Evolutionary conservation across 2,797 vertebrate genomes (phyloP), one percentile per base, ranked within the genome.

Genomic region (Naso thynnoides): DNA sequence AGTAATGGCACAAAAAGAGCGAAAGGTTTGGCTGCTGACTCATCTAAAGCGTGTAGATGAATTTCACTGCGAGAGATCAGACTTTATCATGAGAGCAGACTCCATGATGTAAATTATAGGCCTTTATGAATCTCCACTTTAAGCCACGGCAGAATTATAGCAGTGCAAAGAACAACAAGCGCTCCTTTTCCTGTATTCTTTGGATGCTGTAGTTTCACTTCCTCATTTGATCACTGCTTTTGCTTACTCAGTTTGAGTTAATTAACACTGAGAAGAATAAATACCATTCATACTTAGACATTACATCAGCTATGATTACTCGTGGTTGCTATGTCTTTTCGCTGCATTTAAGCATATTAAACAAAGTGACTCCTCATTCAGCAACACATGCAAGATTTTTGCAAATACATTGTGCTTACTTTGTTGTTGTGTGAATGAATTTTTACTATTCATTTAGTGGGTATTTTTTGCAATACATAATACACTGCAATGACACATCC

Each of bases 21-120:
- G 49, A 57, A 79, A 71, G 38, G 24, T 72, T 79, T 67, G 66
- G 50, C 50, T 79, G 84, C 84, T 82, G 86, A 90, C 58, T 90
- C 86, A 81, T 78, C 64, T 33, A 6, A 63, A 78, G 66, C 66
- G 63, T 54, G 60, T 72, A 81, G 79, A 87, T 81, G 64, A 19
- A 60, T 86, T 84, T 83, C 39, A 74, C 69, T 52, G 69, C 6
- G 23, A 76, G 33, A 55, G 63, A 77, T 77, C 71, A 39, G 65
- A 60, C 60, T 75, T 73, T 44, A 72, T 81, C 65, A 63, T 68
- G 55, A 81, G 65, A 78, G 70, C 21, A 62, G 64, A 58, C 70
- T 80, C 44, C 8, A 15, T 23, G 61, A 53, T 69, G 72, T 77
- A 86, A 86, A 89, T 86, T 63, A 79, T 63, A 71, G 76, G 48